Evolutionary conservation across 2,113 vertebrate species (phyloP).

Genomic region (Brachionichthys hirsutus): DNA sequence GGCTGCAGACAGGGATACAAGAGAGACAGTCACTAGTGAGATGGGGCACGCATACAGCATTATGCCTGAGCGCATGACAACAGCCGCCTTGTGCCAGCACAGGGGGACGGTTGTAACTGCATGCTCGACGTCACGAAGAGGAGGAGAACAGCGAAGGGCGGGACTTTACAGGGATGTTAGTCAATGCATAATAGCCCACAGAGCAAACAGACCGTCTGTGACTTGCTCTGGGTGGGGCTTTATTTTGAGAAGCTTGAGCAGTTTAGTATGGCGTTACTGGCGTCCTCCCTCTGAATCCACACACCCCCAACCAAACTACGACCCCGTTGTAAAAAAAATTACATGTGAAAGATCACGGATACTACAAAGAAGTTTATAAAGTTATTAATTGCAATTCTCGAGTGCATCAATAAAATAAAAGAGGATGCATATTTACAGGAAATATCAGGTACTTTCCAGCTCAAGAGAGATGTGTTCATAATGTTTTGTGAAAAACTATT

Average conservation of each 20-base stretch:
- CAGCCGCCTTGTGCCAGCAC: slow-evolving; percentile 70
- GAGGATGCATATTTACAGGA: too few relatives aligned
- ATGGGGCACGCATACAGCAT: slow-evolving; percentile 48
- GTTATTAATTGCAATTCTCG: too few relatives aligned
- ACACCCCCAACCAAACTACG: neutral
- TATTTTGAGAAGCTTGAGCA: slow-evolving; percentile 47
- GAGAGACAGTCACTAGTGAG: slow-evolving; percentile 57
- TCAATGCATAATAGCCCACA: slow-evolving; percentile 67
- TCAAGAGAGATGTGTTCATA: too few relatives aligned
- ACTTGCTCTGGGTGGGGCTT: slow-evolving; percentile 63
- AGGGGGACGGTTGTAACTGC: slow-evolving; percentile 55
- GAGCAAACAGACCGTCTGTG: slow-evolving; percentile 65
- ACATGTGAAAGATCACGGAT: too few relatives aligned
- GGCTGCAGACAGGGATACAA: slow-evolving; percentile 53
- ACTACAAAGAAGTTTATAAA: too few relatives aligned
- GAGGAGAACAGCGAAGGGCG: slow-evolving; percentile 40
- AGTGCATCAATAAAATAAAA: too few relatives aligned
- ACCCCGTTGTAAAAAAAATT: too few relatives aligned
- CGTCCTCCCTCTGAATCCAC: neutral
- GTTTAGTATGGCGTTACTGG: slow-evolving; percentile 38
- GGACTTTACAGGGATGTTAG: slow-evolving; percentile 53
- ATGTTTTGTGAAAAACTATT: too few relatives aligned
- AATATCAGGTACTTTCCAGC: too few relatives aligned
- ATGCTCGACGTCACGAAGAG: slow-evolving; percentile 47
- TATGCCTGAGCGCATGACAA: slow-evolving; percentile 66